Base-by-base conservation (phyloP, 2,113 vertebrate species). In the Notothenia rossii region DNA sequence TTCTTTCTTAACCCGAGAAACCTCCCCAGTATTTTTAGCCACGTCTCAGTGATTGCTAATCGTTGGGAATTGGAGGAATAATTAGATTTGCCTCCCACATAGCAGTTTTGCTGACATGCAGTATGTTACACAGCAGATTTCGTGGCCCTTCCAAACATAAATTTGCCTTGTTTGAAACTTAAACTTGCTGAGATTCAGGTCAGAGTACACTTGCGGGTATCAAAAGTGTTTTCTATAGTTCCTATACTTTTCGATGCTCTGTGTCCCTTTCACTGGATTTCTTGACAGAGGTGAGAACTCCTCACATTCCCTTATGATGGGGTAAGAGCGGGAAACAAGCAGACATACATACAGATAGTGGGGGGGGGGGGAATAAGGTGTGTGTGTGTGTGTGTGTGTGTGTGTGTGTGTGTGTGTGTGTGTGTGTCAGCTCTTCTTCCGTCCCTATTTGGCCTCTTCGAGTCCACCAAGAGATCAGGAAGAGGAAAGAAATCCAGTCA, bases 221-320 rank as follows among this genome's bases (percentile, higher is more conserved):
- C 17, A 33, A 64, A 25, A 33, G 13, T 48, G 20, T n/a, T 72
- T 13, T 29, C 29, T 1, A 11, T 56, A 53, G 58, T n/a, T 33
- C 53, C 9, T 71, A 13, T 54, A 20, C 55, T 79, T 13, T 48
- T 22, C 18, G 13, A 67, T 63, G 25, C 51, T 65, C 70, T 11
- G 29, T 69, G 73, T 84, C 66, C 45, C 25, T 82, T 87, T 51
- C 68, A 71, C 58, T 62, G 79, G 62, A 75, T 84, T 75, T 75
- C 60, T 68, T 63, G 78, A 87, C 72, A 86, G 88, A 85, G 78
- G 66, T 86, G 72, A 68, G 73, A 79, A 72, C 60, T 73, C 46
- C 55, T 82, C 46, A 76, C 60, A 87, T 85, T 82, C 71, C 68
- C 62, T 68, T 4, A 62, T 69, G 85, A 72, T 68, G n/a, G 29